Conservation (phyloP, 2,113 vertebrate species). For the Morone chrysops region DNA sequence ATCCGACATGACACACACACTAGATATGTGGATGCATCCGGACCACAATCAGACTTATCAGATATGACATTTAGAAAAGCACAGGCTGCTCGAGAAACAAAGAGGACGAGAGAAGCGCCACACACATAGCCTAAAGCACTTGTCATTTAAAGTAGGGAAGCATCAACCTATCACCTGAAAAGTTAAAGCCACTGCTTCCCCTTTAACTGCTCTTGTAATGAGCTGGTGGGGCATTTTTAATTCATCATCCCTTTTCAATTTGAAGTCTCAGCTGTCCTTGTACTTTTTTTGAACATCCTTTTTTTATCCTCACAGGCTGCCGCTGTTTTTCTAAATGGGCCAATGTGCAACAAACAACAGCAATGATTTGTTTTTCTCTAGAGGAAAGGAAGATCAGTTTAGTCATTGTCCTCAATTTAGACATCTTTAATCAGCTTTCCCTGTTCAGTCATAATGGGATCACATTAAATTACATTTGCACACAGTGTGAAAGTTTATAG, state of each 20-base stretch:
- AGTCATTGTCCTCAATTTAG: slow-evolving; percentile 35
- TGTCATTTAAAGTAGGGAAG: background rate
- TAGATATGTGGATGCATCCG: slow-evolving; percentile 46
- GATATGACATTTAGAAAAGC: slow-evolving; percentile 71
- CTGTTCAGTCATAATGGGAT: slow-evolving; percentile 21
- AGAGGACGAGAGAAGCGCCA: slow-evolving; percentile 15
- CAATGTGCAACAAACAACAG: background rate
- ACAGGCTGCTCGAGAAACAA: slow-evolving; percentile 39
- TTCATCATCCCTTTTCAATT: background rate
- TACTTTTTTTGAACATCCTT: slow-evolving; percentile 1
- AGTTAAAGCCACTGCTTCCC: slow-evolving; percentile 3
- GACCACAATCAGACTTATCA: slow-evolving; percentile 56
- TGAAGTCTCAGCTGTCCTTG: background rate
- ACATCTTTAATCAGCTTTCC: slow-evolving; percentile 37
- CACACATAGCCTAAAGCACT: slow-evolving; percentile 30
- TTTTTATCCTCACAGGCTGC: background rate
- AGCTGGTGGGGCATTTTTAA: background rate
- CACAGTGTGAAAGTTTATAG: slow-evolving; percentile 13
- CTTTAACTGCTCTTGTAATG: slow-evolving; percentile 2
- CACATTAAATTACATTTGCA: slow-evolving; percentile 39
- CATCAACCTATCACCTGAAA: slow-evolving; percentile 10
- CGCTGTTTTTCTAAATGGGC: slow-evolving; percentile 24
- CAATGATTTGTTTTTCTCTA: slow-evolving; percentile 20
- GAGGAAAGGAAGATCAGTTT: background rate
- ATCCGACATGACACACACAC: slow-evolving; percentile 38